These are phyloP conservation scores for Cryptophagus acutangulus DNA, from an alignment of 2,888 invertebrate species.

Conservation along the genomic window DNA sequence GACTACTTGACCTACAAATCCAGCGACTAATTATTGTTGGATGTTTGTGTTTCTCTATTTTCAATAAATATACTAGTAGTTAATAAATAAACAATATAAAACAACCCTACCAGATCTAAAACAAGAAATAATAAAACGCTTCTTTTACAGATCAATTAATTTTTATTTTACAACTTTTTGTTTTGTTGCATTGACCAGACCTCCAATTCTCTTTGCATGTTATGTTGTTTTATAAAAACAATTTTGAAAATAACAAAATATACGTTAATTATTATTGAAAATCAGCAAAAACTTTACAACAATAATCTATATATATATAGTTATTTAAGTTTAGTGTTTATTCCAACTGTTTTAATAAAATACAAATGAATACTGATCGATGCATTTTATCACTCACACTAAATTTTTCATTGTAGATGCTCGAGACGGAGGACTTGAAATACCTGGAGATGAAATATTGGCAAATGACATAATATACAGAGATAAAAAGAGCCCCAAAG, in stretches of 20 bases:
- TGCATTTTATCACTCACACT: conserved; percentile 9
- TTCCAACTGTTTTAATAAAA: conserved; percentile 27
- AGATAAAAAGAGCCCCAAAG: conserved; percentile 80
- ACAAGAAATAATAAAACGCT: no score
- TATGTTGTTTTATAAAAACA: conserved; percentile 16
- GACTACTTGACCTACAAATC: no score
- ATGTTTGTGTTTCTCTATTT: no score
- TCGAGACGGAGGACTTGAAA: conserved; percentile 52
- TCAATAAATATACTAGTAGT: no score
- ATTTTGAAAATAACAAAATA: conserved; percentile 9
- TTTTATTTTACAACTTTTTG: conserved; percentile 2
- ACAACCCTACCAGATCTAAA: no score
- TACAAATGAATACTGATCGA: conserved; percentile 1
- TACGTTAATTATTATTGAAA: no score
- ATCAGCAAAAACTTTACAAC: conserved; percentile 2
- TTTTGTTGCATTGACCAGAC: conserved; percentile 6
- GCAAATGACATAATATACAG: conserved; percentile 81
- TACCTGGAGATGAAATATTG: conserved; percentile 60
- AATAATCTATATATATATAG: conserved; percentile 16
- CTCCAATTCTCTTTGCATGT: conserved; percentile 19
- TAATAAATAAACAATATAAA: no score
- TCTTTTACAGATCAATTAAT: no score
- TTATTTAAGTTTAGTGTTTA: conserved; percentile 23
- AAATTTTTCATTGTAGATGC: conserved; percentile 51
- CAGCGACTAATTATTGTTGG: no score